Percentiles rank a stretch among this genome's conserved stretches.
Evolutionary conservation across 2,888 invertebrate species (phyloP).

Genomic region (Drosophila anomalipes): DNA sequence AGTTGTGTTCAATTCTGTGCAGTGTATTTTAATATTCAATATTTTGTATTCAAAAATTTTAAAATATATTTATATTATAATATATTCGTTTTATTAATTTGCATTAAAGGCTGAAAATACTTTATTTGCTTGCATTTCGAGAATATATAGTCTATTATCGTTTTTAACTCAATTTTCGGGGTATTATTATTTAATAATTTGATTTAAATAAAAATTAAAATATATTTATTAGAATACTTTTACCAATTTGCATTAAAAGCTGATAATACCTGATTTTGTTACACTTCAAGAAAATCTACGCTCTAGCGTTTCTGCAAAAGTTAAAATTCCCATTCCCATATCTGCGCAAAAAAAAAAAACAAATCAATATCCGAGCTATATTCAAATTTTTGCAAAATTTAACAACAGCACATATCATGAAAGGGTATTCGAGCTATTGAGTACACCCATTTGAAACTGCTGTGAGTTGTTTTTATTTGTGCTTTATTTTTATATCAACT

Average conservation of each 20-base stretch:
- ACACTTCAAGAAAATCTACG: neutral
- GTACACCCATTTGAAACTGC: constrained; percentile 26
- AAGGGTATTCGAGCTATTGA: constrained; percentile 33
- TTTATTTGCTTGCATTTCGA: neutral
- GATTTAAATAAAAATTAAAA: too few relatives aligned
- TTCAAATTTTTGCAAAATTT: neutral
- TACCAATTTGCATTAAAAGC: neutral
- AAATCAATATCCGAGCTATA: neutral
- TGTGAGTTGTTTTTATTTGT: constrained; percentile 36
- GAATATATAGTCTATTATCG: neutral
- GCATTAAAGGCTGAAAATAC: neutral
- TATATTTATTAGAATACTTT: neutral
- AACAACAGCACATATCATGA: neutral
- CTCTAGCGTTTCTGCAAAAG: neutral
- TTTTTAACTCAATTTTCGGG: neutral
- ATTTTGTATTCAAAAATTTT: neutral
- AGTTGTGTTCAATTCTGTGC: neutral
- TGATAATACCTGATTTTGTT: neutral
- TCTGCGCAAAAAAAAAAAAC: neutral
- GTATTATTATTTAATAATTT: neutral
- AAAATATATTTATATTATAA: neutral
- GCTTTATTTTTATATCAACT: constrained; percentile 70
- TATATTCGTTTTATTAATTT: neutral
- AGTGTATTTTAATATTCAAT: neutral
- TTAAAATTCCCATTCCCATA: neutral